phyloP scores from a whole-genome alignment of 2,888 invertebrate genomes.

The Antheraea yamamai region DNA sequence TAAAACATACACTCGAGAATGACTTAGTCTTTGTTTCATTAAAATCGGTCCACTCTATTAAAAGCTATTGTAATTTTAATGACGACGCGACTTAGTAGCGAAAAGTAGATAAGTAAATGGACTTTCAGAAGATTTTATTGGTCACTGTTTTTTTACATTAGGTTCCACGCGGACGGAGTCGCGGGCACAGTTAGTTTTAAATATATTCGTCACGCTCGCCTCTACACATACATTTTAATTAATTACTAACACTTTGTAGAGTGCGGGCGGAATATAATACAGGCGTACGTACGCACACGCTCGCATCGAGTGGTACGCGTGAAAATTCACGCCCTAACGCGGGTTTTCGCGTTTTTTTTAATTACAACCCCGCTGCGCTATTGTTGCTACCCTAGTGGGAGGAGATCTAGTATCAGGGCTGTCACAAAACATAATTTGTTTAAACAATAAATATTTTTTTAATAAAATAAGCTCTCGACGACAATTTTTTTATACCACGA shows the following conservation, averaged over 20 bases:
- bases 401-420: constrained; percentile 65
- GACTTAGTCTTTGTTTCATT: too few relatives aligned
- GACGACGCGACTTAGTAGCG: too few relatives aligned
- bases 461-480: too few relatives aligned
- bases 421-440: constrained; percentile 26
- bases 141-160: too few relatives aligned
- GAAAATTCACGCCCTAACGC: constrained; percentile 73
- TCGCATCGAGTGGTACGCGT: constrained; percentile 63
- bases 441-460: neutral
- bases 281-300: constrained; percentile 24
- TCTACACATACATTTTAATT: constrained; percentile 22
- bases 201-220: neutral
- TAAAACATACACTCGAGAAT: too few relatives aligned
- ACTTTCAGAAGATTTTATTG: too few relatives aligned
- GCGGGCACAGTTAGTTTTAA: neutral
- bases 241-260: constrained; percentile 27
- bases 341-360: constrained; percentile 71
- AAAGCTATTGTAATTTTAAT: too few relatives aligned
- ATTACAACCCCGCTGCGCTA: constrained; percentile 75
- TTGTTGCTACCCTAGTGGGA: constrained; percentile 67
- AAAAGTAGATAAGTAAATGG: too few relatives aligned
- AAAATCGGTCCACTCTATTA: too few relatives aligned
- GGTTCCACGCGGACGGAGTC: too few relatives aligned
- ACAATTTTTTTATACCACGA: too few relatives aligned
- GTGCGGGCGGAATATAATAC: constrained; percentile 13